A percentile compares a stretch with the other conserved stretches of the same genome.
These are phyloP conservation scores for Turdus rufiventris DNA, from an alignment of 2,113 vertebrate species.

Conservation along the genomic window DNA sequence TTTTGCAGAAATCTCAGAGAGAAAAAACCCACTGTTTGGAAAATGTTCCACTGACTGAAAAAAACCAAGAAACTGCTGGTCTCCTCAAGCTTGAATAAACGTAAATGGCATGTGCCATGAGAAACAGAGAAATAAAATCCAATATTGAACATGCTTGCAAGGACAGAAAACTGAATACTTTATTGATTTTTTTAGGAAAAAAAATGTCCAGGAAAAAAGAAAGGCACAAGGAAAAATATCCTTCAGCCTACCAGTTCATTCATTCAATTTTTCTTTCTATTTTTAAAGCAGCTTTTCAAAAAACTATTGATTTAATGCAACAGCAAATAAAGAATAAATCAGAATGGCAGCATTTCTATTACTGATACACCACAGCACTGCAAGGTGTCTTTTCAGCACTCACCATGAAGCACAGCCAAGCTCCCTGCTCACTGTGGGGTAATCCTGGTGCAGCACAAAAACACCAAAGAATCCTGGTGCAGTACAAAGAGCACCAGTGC, in stretches of 20 bases:
- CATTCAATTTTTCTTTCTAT: not conserved
- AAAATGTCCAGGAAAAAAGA: not conserved
- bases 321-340: not conserved
- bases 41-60: not conserved
- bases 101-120: not conserved
- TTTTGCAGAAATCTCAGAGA: not conserved
- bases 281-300: not conserved
- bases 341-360: not conserved
- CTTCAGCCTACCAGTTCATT: not conserved
- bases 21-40: fast-evolving
- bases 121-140: not conserved
- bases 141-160: not conserved
- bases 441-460: not conserved
- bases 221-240: not conserved
- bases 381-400: not conserved
- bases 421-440: not conserved
- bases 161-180: not conserved
- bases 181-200: not conserved
- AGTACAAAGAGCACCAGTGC: not conserved
- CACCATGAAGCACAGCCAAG: not conserved
- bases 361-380: not conserved
- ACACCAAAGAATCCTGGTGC: not conserved
- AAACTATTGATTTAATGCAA: not conserved
- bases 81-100: not conserved
- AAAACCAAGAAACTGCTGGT: not conserved